These are phyloP conservation scores for Tipula vernalis DNA, from an alignment of 2,888 invertebrate species.

Conservation along the genomic window DNA sequence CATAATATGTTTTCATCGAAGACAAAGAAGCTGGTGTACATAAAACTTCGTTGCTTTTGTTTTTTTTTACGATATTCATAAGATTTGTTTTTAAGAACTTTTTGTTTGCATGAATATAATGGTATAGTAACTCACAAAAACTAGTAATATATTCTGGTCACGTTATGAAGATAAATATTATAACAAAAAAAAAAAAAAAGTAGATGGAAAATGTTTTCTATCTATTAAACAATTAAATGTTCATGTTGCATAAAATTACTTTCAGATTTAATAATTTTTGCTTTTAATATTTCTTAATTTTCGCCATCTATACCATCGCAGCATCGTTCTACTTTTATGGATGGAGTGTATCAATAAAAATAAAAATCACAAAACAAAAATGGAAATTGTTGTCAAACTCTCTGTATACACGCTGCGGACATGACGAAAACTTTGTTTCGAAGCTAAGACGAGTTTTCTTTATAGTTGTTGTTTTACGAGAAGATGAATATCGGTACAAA, in stretches of 20 bases:
- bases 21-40: background rate
- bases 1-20: background rate
- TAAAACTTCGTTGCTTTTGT: background rate
- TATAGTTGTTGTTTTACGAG: background rate
- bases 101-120: background rate
- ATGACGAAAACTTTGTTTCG: background rate
- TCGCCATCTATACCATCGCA: background rate
- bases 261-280: background rate
- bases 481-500: too few species aligned
- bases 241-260: background rate
- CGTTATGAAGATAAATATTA: background rate
- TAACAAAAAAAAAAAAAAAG: background rate
- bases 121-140: background rate
- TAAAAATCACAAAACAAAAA: background rate
- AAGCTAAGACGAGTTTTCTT: background rate
- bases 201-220: background rate
- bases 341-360: background rate
- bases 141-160: background rate
- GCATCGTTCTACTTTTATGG: background rate
- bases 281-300: background rate
- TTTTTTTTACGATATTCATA: background rate
- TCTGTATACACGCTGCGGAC: background rate
- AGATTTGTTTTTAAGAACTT: background rate
- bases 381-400: background rate
- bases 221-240: constrained; percentile 4